phyloP scores from a whole-genome alignment of 2,113 vertebrate genomes.

The Thunnus maccoyii region DNA sequence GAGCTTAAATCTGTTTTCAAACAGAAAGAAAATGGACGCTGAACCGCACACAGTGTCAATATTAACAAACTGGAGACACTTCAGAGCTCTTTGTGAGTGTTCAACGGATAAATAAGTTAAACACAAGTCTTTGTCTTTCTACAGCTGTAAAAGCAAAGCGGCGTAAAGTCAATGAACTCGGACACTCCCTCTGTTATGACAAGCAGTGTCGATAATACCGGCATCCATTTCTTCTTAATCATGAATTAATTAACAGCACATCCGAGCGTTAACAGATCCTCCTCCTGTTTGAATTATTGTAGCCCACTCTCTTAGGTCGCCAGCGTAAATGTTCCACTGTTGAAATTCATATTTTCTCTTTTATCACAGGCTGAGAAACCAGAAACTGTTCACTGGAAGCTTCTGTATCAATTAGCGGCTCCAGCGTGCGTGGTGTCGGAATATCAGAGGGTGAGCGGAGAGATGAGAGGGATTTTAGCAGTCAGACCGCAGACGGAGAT shows the following conservation, averaged over 20 bases:
- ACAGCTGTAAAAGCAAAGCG: slow-evolving; percentile 5
- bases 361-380: not conserved
- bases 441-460: not conserved
- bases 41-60: not conserved
- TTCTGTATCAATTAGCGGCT: slow-evolving; percentile 10
- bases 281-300: slow-evolving; percentile 2
- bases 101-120: not conserved
- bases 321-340: not conserved
- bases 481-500: not conserved
- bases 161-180: not conserved
- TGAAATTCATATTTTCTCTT: not conserved
- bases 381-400: not conserved
- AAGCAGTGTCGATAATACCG: not conserved
- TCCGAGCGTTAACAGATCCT: not conserved
- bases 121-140: not conserved
- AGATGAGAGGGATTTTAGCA: not conserved
- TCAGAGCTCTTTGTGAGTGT: not conserved
- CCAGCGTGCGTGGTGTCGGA: not conserved
- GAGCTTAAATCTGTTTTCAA: slow-evolving; percentile 49
- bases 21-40: slow-evolving; percentile 5
- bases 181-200: not conserved
- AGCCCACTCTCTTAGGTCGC: not conserved
- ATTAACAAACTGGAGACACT: slow-evolving; percentile 1
- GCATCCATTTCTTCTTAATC: not conserved
- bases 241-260: slow-evolving; percentile 18